Evolutionary conservation across 2,113 vertebrate species (phyloP).

Genomic region (Cairina moschata): DNA sequence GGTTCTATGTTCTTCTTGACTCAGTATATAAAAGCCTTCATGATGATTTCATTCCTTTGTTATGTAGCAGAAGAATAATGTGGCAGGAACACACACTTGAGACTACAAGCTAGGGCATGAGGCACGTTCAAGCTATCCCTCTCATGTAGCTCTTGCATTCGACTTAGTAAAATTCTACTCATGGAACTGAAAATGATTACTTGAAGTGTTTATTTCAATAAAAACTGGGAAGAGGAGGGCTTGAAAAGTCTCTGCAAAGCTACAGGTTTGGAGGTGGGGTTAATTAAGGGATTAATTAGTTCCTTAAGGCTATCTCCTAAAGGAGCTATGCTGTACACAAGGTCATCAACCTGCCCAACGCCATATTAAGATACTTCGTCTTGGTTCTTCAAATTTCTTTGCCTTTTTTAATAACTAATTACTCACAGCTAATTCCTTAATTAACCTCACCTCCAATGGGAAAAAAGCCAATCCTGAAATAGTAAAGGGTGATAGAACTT

Average conservation of each 20-base stretch:
- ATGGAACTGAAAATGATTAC: background rate
- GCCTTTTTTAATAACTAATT: background rate
- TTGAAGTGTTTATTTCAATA: background rate
- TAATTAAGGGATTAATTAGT: background rate
- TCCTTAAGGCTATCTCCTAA: background rate
- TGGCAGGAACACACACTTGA: background rate
- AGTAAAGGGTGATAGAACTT: background rate
- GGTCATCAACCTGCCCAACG: conserved; percentile 48
- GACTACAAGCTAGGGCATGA: background rate
- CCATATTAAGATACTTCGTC: conserved; percentile 33
- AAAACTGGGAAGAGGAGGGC: background rate
- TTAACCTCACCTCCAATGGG: background rate
- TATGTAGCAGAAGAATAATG: background rate
- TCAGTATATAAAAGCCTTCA: background rate
- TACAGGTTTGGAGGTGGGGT: background rate
- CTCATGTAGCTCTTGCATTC: background rate
- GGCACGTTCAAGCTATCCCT: background rate
- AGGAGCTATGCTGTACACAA: conserved; percentile 48
- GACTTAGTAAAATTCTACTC: background rate
- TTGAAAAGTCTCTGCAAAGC: background rate
- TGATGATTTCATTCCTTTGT: background rate
- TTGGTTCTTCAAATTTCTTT: background rate
- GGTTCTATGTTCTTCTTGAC: background rate
- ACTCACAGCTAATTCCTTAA: background rate
- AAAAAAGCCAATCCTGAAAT: background rate